Base-by-base conservation (phyloP, 2,113 vertebrate genomes). In the Archilochus colubris region DNA sequence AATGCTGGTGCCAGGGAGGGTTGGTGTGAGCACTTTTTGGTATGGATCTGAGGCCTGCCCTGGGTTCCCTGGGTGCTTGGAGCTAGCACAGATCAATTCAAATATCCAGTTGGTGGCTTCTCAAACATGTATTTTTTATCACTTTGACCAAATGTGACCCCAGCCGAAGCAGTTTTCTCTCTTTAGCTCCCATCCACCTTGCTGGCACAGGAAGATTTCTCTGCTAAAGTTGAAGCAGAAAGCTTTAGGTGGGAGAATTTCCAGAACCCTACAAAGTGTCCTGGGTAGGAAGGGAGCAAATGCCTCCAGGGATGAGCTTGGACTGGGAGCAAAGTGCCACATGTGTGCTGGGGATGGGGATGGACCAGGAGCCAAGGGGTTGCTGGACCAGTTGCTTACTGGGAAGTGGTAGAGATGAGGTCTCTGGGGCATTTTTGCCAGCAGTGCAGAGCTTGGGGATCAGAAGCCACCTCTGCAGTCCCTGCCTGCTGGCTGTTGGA, bases 231-330 rank as follows among this genome's bases (percentile, higher is more conserved):
- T 22, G 54, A 23, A 66, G 81, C 20, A 3, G 68, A 31, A 27
- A 7, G 25, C 55, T 6, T 6, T 7, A 6, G 30, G 5, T 19
- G 53, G 54, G 73, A 22, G 17, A 36, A 8, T 2, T 19, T 6
- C 2, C 0, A 23, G 44, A 16, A 14, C 3, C 1, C 38, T 1
- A 5, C 1, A 31, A 0, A 1, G 14, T 1, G 3, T 19, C 40
- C 4, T 19, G 46, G 4, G 51, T 3, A 1, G 33, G 28, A 12
- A 31, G 16, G 30, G 20, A n/a, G 1, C 6, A 7, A 64, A 3
- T 2, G 10, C 16, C 51, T 53, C 25, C 20, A 4, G 28, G 12
- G 44, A 9, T 1, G 28, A 1, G 28, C 46, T 18, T 8, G 1
- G 28, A 28, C 33, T 6, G 55, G 55, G 31, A 43, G 30, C 3